Evolutionary conservation across 2,888 invertebrate genomes (phyloP).

Genomic region (Epinotia brunnichana): DNA sequence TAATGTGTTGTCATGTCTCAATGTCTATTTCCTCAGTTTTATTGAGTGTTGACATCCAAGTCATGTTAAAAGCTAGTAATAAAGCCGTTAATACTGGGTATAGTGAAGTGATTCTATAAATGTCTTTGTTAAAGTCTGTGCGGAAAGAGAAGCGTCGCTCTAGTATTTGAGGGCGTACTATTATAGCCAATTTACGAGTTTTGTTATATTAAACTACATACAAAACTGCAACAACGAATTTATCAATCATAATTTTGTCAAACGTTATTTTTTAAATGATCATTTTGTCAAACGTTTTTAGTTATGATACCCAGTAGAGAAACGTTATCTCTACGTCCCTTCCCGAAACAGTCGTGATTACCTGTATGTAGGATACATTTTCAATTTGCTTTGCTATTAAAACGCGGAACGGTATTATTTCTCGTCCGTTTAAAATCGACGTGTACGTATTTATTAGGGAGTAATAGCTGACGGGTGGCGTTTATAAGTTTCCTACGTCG

Average conservation of each 20-base stretch:
- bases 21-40: conserved; percentile 14
- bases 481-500: conserved; percentile 48
- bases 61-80: not conserved
- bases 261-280: no score
- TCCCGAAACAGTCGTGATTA: no score
- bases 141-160: no score
- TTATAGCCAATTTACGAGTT: no score
- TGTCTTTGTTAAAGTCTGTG: not conserved
- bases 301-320: no score
- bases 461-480: conserved; percentile 23
- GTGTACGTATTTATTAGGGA: conserved; percentile 40
- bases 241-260: no score
- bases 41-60: conserved; percentile 15
- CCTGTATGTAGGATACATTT: not conserved
- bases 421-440: conserved; percentile 24
- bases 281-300: no score
- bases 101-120: not conserved
- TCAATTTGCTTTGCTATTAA: conserved; percentile 11
- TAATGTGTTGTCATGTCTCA: conserved; percentile 12
- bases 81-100: conserved; percentile 1
- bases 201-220: no score
- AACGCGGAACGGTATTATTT: conserved; percentile 16
- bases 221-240: no score
- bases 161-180: no score
- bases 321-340: no score